phyloP scores from a whole-genome alignment of 2,113 vertebrate species.

The Etheostoma cragini region DNA sequence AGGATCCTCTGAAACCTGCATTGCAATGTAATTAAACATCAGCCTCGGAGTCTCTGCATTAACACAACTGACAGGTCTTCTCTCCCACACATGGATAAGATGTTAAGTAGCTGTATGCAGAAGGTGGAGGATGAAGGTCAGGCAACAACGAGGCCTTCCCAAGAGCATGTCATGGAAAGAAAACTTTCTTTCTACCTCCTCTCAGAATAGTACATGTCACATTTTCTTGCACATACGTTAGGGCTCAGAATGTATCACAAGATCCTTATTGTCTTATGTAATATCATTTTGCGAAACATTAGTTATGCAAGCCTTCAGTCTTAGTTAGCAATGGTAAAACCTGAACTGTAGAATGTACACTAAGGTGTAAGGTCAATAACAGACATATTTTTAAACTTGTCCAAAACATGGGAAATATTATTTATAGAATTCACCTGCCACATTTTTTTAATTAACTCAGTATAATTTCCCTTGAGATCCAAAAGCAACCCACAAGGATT shows the following conservation, averaged over 20 bases:
- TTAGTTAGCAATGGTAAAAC: conserved; percentile 7
- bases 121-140: conserved; percentile 36
- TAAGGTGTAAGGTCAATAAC: background rate
- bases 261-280: conserved; percentile 14
- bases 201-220: background rate
- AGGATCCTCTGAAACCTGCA: conserved; percentile 9
- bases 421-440: conserved; percentile 39
- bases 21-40: conserved; percentile 49
- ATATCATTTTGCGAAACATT: background rate
- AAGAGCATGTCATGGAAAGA: background rate
- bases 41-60: conserved; percentile 21
- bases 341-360: background rate
- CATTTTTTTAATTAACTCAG: conserved; percentile 61
- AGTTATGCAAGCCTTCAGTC: background rate
- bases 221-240: background rate
- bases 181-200: background rate
- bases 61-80: conserved; percentile 42
- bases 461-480: conserved; percentile 77
- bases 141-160: background rate
- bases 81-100: conserved; percentile 42
- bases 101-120: conserved; percentile 8
- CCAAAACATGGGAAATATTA: conserved; percentile 37
- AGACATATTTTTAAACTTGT: background rate
- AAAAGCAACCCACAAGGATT: conserved; percentile 55
- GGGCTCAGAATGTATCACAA: background rate